A percentile compares a stretch with the other conserved stretches of the same genome.
Conservation (phyloP, 2,113 vertebrate genomes). For the Phainopepla nitens region DNA sequence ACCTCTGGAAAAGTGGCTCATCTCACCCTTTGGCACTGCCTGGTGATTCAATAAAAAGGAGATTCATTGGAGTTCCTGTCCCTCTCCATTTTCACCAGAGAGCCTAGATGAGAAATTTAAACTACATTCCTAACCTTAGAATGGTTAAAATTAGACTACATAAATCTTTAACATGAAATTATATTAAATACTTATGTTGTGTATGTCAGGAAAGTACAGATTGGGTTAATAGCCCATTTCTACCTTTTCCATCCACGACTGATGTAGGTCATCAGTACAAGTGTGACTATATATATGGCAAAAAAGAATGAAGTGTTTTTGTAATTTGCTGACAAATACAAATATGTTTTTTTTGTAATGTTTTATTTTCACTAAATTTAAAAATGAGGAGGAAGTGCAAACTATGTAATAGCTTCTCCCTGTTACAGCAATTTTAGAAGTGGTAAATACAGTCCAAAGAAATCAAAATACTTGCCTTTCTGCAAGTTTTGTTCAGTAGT, state of each 20-base stretch:
- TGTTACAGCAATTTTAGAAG: background rate
- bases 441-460: background rate
- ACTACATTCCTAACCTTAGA: background rate
- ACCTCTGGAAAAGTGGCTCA: background rate
- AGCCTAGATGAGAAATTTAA: background rate
- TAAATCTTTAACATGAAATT: background rate
- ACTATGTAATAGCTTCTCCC: background rate
- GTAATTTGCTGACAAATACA: background rate
- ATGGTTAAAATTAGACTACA: background rate
- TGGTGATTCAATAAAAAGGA: background rate
- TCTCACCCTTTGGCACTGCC: background rate
- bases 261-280: background rate
- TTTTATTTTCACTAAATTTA: background rate
- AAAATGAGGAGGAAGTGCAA: background rate
- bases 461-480: slow-evolving; percentile 63
- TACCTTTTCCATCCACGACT: background rate
- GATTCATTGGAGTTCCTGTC: background rate
- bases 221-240: background rate
- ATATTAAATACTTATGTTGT: background rate
- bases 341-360: background rate
- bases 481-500: slow-evolving; percentile 37
- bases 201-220: background rate
- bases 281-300: background rate
- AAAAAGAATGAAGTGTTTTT: background rate
- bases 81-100: background rate